Conservation (phyloP, 1,140 invertebrate genomes). For the Pogonomyrmex californicus region DNA sequence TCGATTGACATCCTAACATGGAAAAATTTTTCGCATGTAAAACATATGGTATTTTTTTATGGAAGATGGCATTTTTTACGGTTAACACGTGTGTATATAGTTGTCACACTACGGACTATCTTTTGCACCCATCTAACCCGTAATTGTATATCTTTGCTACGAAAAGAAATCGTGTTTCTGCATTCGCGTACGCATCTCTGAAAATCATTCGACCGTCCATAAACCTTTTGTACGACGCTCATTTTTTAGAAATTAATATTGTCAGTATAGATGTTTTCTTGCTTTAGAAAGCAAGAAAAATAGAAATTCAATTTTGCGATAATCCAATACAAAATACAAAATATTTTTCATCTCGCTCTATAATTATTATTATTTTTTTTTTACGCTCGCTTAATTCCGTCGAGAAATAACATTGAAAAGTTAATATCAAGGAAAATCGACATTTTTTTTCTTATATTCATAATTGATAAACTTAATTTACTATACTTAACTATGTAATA, state of each 20-base stretch:
- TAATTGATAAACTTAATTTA: background rate
- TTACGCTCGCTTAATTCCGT: background rate
- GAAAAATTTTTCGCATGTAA: conserved; percentile 68
- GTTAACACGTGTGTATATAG: conserved; percentile 80
- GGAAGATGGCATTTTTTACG: conserved; percentile 79
- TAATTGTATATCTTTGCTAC: conserved; percentile 81
- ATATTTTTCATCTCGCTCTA: background rate
- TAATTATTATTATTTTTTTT: background rate
- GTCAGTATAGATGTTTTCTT: background rate
- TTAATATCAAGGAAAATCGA: background rate
- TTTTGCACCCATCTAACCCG: conserved; percentile 77
- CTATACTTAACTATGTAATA: background rate
- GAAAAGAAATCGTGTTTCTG: conserved; percentile 17
- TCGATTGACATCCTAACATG: conserved; percentile 59
- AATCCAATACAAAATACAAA: too few species aligned
- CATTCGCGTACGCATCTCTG: background rate
- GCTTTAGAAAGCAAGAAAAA: background rate
- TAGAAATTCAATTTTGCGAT: background rate
- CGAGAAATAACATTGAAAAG: background rate
- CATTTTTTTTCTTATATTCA: background rate
- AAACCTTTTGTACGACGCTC: conserved; percentile 18
- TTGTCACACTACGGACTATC: conserved; percentile 80
- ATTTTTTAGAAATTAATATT: conserved; percentile 27
- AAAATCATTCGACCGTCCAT: conserved; percentile 29
- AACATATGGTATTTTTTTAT: conserved; percentile 77